phyloP scores from a whole-genome alignment of 2,888 invertebrate genomes.

The Geophilus truncorum region DNA sequence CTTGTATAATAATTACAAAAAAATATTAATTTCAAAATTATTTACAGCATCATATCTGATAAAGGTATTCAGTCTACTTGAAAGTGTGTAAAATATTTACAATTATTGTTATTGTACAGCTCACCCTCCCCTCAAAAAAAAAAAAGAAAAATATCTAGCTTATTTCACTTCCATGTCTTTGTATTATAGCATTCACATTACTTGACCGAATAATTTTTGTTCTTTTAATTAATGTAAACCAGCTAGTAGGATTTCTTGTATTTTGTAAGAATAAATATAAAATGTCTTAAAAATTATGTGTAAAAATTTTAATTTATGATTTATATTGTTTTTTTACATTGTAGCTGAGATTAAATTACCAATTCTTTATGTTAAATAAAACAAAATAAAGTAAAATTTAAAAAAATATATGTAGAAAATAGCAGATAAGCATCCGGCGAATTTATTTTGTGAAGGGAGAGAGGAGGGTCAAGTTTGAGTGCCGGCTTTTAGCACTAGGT shows the following conservation, averaged over 20 bases:
- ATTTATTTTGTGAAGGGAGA: too few relatives aligned
- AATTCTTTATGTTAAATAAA: too few relatives aligned
- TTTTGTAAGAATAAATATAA: slow-evolving; percentile 22
- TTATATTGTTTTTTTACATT: background rate
- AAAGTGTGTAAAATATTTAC: background rate
- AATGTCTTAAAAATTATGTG: too few relatives aligned
- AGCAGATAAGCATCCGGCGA: background rate
- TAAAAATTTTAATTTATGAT: background rate
- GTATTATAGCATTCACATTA: slow-evolving; percentile 4
- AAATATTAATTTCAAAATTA: background rate
- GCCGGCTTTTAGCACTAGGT: background rate
- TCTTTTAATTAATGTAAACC: slow-evolving; percentile 27
- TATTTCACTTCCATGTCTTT: slow-evolving; percentile 20
- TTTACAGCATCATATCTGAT: background rate
- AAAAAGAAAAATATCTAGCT: background rate
- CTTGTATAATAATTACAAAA: background rate
- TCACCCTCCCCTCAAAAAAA: background rate
- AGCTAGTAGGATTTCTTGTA: background rate
- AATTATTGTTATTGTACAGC: slow-evolving; percentile 23
- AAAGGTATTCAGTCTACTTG: background rate
- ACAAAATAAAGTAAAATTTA: too few relatives aligned
- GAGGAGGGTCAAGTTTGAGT: background rate
- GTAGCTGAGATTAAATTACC: too few relatives aligned
- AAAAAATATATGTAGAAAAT: too few relatives aligned
- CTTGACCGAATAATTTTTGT: background rate